Evolutionary conservation across 2,888 invertebrate genomes (phyloP), one percentile per base, ranked within the genome.

Genomic region (Hypomecis atomaria): DNA sequence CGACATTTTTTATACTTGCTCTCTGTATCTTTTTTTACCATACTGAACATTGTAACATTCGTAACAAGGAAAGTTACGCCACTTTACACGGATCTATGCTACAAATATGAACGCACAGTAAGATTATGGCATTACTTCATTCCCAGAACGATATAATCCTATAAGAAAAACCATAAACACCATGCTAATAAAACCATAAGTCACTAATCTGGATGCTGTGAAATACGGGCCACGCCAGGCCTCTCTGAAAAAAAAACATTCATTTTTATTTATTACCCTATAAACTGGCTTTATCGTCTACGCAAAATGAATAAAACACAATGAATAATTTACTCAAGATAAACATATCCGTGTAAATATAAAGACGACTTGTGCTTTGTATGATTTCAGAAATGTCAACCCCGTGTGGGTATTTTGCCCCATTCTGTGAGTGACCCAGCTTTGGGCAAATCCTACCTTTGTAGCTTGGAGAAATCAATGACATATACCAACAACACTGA

Each of bases 261-360:
- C 52, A 42, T 49, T 44, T 43, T 44, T 13, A 63, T 59, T 59
- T 64, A 64, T 56, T 37, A 56, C 59, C 40, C 59, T 52, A 50
- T 59, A 64, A 64, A 64, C 59, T 13, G 44, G 55, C 34, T 59
- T 64, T 64, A 64, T 59, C 36, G 59, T 59, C 52, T 37, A 49
- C 43, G 48, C 58, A 43, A 55, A 54, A 64, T 64, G 63, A 63
- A 63, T 63, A 63, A 59, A 63, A 54, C 63, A 54, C 49, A 64
- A 54, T 59, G 59, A 65, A 65, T 65, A 57, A 65, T 53, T 60
- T 57, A 45, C 42, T 44, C 37, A 55, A 57, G 36, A 52, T 42
- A 60, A 65, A 52, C 59, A 59, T 48, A 10, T 33, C 38, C 40
- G n/a, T 56, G 52, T 58, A 48, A 53, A 61, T 47, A 44, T 23